A percentile compares a stretch with the other conserved stretches of the same genome.
phyloP scores from a whole-genome alignment of 2,113 vertebrate genomes.

The Dolichotis patagonum region DNA sequence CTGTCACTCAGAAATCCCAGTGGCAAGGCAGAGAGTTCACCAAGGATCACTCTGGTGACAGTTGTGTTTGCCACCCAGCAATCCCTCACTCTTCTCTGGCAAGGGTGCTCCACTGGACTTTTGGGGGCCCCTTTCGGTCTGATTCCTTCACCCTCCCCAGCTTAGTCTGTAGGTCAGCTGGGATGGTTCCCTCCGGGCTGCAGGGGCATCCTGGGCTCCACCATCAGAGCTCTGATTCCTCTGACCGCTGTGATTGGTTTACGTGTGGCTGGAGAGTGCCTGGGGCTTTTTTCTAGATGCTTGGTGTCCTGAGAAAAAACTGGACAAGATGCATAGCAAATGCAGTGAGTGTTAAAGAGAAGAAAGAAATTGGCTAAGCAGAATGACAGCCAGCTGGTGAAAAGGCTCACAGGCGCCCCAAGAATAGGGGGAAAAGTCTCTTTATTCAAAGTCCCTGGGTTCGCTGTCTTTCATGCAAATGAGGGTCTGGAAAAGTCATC shows the following conservation, averaged over 20 bases:
- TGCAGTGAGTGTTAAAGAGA: neutral
- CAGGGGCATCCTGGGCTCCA: neutral
- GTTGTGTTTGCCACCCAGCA: neutral
- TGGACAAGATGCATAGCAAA: neutral
- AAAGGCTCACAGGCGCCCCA: neutral
- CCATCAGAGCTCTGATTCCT: neutral
- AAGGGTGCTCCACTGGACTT: neutral
- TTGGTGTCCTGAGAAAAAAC: neutral
- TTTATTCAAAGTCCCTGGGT: neutral
- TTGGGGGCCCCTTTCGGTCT: neutral
- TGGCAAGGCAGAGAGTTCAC: neutral
- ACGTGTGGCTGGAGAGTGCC: neutral
- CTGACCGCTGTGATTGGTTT: neutral
- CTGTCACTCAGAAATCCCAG: conserved; percentile 44
- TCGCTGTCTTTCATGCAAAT: neutral
- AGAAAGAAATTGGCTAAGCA: neutral
- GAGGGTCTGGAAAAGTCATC: neutral
- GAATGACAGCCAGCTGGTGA: neutral
- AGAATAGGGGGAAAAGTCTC: neutral
- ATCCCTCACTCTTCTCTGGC: neutral
- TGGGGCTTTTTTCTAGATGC: neutral
- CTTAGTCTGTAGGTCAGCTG: fast-evolving
- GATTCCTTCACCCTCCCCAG: neutral
- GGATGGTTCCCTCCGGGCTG: neutral
- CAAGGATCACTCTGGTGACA: neutral